Evolutionary conservation across 2,113 vertebrate species (phyloP).

Genomic region (Aldabrachelys gigantea): DNA sequence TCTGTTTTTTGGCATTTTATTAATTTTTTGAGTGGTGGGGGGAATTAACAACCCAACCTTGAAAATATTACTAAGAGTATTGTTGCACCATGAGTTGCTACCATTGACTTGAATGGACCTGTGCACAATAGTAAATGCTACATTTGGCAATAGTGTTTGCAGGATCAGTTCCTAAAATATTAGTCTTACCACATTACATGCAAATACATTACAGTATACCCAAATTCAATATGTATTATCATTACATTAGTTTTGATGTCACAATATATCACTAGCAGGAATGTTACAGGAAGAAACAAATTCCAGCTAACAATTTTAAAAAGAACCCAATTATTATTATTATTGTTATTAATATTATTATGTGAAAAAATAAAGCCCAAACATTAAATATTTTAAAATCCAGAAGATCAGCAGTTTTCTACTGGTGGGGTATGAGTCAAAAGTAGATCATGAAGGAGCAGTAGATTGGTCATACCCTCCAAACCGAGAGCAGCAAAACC

Average conservation of each 20-base stretch:
- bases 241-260: no score
- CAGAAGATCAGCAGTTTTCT: neutral
- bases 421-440: neutral
- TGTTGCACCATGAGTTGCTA: neutral
- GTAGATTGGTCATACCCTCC: neutral
- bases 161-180: neutral
- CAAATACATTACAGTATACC: no score
- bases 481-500: neutral
- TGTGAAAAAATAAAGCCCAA: neutral
- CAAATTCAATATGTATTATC: no score
- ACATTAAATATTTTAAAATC: neutral
- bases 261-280: no score
- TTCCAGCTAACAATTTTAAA: no score
- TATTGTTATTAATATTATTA: neutral
- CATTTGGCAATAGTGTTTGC: neutral
- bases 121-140: rapidly evolving
- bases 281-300: no score
- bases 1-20: neutral
- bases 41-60: neutral
- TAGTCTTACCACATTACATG: neutral
- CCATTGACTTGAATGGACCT: neutral
- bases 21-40: neutral
- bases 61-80: neutral
- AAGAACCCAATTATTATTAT: neutral
- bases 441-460: neutral